Percentiles rank a stretch among this genome's conserved stretches.
Conservation (phyloP, 2,797 vertebrate species). For the Sphenopsis melanotis region DNA sequence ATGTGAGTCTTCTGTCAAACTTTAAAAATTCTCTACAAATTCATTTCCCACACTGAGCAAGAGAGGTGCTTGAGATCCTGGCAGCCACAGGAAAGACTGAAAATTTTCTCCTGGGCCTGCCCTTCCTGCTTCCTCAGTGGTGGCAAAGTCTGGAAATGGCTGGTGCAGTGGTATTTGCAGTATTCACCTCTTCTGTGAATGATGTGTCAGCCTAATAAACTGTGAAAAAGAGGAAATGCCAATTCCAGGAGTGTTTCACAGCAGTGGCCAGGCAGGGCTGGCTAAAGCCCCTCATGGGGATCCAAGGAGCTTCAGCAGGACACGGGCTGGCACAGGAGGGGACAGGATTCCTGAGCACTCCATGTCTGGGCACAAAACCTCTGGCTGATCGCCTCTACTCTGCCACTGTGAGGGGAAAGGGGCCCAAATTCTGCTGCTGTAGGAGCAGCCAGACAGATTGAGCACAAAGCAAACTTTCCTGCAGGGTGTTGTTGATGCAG, state of each 20-base stretch:
- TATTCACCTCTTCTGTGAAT: neutral
- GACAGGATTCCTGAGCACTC: neutral
- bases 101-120: neutral
- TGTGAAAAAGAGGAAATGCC: neutral
- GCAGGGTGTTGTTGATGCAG: neutral
- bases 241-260: neutral
- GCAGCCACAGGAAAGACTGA: neutral
- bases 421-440: neutral
- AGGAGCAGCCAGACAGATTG: neutral
- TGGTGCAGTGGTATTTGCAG: neutral
- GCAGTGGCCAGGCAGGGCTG: neutral
- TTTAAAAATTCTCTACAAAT: neutral
- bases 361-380: neutral
- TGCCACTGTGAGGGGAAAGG: neutral
- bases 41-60: neutral
- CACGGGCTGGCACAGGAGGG: neutral
- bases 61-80: neutral
- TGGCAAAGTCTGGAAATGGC: neutral
- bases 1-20: neutral
- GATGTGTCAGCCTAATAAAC: neutral
- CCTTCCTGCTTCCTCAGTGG: neutral
- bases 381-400: neutral
- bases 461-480: neutral
- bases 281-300: accelerated
- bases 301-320: neutral